phyloP scores from a whole-genome alignment of 2,113 vertebrate genomes.

The Ictidomys tridecemlineatus region DNA sequence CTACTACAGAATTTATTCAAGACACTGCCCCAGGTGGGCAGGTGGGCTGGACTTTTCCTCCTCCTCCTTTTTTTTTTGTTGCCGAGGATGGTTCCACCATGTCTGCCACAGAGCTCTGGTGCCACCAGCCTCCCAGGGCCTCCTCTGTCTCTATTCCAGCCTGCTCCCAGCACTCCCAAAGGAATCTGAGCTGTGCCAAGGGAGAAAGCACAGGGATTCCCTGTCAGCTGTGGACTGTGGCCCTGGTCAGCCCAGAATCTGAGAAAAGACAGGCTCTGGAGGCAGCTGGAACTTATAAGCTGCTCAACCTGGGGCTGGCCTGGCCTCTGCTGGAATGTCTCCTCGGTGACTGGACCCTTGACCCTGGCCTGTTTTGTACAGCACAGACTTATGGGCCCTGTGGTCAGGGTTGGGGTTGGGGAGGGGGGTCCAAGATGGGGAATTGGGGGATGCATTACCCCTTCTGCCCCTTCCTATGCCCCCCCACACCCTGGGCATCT shows the following conservation, averaged over 20 bases:
- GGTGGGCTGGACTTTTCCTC: slow-evolving; percentile 78
- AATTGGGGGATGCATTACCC: neutral
- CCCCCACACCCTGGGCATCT: neutral
- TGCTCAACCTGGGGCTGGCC: slow-evolving; percentile 26
- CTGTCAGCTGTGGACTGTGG: neutral
- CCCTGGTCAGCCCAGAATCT: neutral
- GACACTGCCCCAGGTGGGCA: slow-evolving; percentile 73
- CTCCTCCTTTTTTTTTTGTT: slow-evolving; percentile 15
- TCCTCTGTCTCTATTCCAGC: slow-evolving; percentile 24
- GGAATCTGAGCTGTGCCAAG: slow-evolving; percentile 37
- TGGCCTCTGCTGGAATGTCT: neutral
- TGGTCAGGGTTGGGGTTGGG: slow-evolving; percentile 60
- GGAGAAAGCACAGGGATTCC: slow-evolving; percentile 34
- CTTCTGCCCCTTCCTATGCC: neutral
- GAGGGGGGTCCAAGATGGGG: neutral
- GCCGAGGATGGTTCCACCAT: slow-evolving; percentile 72
- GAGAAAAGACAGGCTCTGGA: neutral
- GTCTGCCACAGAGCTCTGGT: slow-evolving; percentile 70
- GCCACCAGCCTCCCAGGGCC: slow-evolving; percentile 55
- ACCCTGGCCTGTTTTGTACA: slow-evolving; percentile 85
- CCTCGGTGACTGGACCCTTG: slow-evolving; percentile 41
- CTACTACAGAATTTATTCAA: slow-evolving; percentile 47
- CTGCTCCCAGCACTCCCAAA: slow-evolving; percentile 42
- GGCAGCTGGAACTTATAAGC: neutral
- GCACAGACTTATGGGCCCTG: slow-evolving; percentile 79